Evolutionary conservation across 2,113 vertebrate genomes (phyloP).

Genomic region (Plecturocebus donacophilus): DNA sequence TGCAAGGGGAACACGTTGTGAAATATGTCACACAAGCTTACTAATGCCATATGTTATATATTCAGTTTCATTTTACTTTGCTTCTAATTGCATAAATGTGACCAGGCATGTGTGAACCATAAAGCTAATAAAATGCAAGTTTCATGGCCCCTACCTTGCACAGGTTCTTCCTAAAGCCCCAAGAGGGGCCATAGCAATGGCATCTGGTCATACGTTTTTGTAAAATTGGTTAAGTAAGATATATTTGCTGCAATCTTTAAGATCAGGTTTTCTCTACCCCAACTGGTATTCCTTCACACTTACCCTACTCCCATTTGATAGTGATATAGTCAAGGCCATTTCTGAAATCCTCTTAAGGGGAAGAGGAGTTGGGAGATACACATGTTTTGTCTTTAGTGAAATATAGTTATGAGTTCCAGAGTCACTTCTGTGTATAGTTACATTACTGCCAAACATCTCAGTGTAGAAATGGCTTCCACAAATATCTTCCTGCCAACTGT

Average conservation of each 20-base stretch:
- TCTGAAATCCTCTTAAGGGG: not conserved
- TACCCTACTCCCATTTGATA: not conserved
- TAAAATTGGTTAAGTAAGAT: not conserved
- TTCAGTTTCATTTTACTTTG: not conserved
- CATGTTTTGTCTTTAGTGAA: not conserved
- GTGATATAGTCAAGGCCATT: not conserved
- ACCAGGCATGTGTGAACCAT: not conserved
- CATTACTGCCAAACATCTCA: not conserved
- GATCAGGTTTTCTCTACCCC: not conserved
- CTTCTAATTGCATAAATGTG: not conserved
- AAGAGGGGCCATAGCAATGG: not conserved
- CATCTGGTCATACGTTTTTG: not conserved
- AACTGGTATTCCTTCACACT: not conserved
- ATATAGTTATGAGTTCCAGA: not conserved
- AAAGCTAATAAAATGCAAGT: not conserved
- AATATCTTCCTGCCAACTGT: not conserved
- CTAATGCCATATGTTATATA: conserved; percentile 5
- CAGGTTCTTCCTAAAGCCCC: not conserved
- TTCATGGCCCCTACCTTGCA: not conserved
- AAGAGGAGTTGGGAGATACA: not conserved
- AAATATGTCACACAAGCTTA: conserved; percentile 15
- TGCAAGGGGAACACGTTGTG: not conserved
- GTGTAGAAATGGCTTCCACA: not conserved
- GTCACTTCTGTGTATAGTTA: not conserved
- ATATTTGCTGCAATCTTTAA: not conserved